Evolutionary conservation across 2,888 invertebrate genomes (phyloP).

Genomic region (Trachelus troglodyta): DNA sequence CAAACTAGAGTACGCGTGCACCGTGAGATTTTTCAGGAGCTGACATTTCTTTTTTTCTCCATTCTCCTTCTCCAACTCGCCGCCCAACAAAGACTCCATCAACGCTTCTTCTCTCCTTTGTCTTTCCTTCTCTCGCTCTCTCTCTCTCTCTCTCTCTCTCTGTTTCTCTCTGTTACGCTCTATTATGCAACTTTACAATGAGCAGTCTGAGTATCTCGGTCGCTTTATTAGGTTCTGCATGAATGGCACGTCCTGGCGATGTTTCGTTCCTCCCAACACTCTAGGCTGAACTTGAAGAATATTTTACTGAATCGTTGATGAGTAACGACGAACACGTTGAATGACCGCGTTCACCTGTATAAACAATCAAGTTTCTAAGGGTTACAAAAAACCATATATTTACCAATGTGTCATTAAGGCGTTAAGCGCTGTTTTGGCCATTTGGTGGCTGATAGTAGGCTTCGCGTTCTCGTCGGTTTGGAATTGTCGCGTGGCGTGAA

Average conservation of each 20-base stretch:
- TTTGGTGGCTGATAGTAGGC: too few relatives aligned
- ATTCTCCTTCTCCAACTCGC: neutral
- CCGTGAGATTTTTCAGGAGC: neutral
- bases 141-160: too few relatives aligned
- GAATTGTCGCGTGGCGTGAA: too few relatives aligned
- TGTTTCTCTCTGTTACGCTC: neutral
- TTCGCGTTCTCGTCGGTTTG: too few relatives aligned
- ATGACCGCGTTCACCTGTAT: neutral
- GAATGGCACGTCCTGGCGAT: neutral
- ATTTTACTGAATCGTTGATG: neutral
- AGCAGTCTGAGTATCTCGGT: neutral
- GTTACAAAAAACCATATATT: too few relatives aligned
- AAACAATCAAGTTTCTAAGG: neutral
- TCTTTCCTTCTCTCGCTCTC: neutral
- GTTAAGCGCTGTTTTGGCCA: too few relatives aligned
- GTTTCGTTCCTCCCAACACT: neutral
- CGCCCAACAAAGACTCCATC: neutral
- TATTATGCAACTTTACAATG: neutral
- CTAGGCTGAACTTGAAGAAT: neutral
- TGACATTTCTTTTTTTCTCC: neutral
- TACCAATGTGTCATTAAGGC: too few relatives aligned
- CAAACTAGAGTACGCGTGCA: neutral
- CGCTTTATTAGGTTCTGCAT: neutral
- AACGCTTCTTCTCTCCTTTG: neutral
- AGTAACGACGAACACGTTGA: neutral